Base-by-base conservation (phyloP, 2,113 vertebrate genomes). In the Hippocampus barbouri region DNA sequence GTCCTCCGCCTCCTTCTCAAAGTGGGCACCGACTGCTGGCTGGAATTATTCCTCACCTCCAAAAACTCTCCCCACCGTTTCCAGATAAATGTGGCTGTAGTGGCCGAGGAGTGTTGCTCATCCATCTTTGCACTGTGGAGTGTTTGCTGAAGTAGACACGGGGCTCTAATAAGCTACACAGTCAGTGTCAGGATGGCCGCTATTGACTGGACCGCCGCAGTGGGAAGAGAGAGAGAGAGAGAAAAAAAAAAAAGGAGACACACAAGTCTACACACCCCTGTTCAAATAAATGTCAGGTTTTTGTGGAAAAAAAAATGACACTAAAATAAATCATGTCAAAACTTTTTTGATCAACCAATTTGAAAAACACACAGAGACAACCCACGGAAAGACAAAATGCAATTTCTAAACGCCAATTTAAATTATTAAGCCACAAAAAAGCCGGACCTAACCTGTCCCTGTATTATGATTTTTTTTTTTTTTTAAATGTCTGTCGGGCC, bases 61-160 rank as follows among this genome's bases (percentile, higher is more conserved):
- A 94, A 93, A 93, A 88, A 87, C 85, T 85, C 88, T 84, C 93
- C 92, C 91, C 91, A 91, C 92, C 90, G 92, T 91, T 92, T 95
- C 95, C 93, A 95, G 96, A 96, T 95, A 95, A 95, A 95, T 93
- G 90, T 84, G 91, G 87, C 91, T 94, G 93, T 90, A 91, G 90
- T 86, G 91, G 91, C 89, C 90, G 80, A 88, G 90, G 89, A 90
- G 87, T 91, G 92, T 87, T 91, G 82, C 90, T 92, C 92, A 94
- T 97, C 94, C 91, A 93, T 95, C 94, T 95, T 94, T 87, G 78
- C 84, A 65, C 79, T 79, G 85, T 75, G 81, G 73, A 68, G 73
- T 83, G 86, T 78, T 87, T 86, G 76, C 80, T 72, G 79, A 86
- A 72, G 81, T 56, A 82, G 80, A 87, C 85, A 73, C 72, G 80